Evolutionary conservation across 1,140 invertebrate species (phyloP).

Genomic region (Agrypnia vestita): DNA sequence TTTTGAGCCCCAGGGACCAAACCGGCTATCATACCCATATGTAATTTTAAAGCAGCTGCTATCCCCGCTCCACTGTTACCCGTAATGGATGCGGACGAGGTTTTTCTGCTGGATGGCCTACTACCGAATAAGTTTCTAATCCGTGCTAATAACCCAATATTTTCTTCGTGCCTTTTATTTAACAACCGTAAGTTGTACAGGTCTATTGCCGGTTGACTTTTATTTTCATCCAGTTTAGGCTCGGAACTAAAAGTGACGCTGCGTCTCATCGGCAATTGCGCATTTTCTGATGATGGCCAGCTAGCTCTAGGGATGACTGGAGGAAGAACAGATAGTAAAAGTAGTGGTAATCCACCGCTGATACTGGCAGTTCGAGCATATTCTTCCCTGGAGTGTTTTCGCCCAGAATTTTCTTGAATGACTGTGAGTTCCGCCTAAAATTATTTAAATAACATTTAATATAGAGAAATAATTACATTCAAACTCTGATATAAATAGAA

Average conservation of each 20-base stretch:
- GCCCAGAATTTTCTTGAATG: constrained; percentile 66
- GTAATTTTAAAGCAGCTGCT: constrained; percentile 79
- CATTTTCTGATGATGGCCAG: constrained; percentile 81
- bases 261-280: constrained; percentile 71
- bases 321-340: constrained; percentile 81
- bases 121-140: constrained; percentile 76
- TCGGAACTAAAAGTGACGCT: constrained; percentile 79
- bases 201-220: constrained; percentile 73
- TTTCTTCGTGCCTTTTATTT: constrained; percentile 73
- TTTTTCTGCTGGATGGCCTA: constrained; percentile 75
- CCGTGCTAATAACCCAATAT: constrained; percentile 72
- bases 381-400: constrained; percentile 62
- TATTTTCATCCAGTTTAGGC: constrained; percentile 76
- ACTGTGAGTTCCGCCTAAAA: constrained; percentile 72
- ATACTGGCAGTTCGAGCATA: constrained; percentile 77
- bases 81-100: constrained; percentile 77
- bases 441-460: neutral
- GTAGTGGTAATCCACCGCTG: constrained; percentile 79
- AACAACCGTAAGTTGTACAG: constrained; percentile 74
- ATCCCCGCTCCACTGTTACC: constrained; percentile 76
- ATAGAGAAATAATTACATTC: too few relatives aligned
- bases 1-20: constrained; percentile 78
- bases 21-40: constrained; percentile 82
- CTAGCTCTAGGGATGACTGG: constrained; percentile 83
- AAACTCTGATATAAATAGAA: too few relatives aligned